These are phyloP conservation scores for Meganola albula DNA, from an alignment of 2,888 invertebrate genomes.

Conservation along the genomic window DNA sequence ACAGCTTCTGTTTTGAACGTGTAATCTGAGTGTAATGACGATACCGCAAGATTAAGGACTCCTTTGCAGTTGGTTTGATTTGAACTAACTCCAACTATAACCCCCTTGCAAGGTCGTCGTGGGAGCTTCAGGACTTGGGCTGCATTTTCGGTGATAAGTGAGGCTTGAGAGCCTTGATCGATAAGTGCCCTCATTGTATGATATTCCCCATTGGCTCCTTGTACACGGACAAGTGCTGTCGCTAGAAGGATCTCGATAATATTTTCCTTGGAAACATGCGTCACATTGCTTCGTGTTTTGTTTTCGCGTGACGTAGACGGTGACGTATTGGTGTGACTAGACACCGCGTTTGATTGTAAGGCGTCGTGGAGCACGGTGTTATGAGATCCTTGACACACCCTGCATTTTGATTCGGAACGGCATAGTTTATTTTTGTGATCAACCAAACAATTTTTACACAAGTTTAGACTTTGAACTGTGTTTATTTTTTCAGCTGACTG, in stretches of 20 bases:
- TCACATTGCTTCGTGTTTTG: too few species aligned
- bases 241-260: conserved; percentile 1
- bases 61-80: conserved; percentile 8
- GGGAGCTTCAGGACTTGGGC: conserved; percentile 9
- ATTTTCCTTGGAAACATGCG: too few species aligned
- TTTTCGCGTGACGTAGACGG: too few species aligned
- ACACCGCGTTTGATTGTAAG: neutral
- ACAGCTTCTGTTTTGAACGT: conserved; percentile 7
- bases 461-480: conserved; percentile 1
- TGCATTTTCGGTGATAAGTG: conserved; percentile 10
- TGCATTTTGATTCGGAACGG: conserved; percentile 5
- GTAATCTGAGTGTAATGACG: conserved; percentile 7
- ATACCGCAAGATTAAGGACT: conserved; percentile 3
- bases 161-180: conserved; percentile 15
- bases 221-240: conserved; percentile 1
- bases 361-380: neutral
- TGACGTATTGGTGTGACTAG: neutral
- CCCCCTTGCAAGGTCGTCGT: conserved; percentile 4
- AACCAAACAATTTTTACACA: conserved; percentile 6
- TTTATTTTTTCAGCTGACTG: conserved; percentile 1
- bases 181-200: conserved; percentile 7
- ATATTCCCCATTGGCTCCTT: conserved; percentile 7
- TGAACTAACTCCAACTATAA: conserved; percentile 5
- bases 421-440: conserved; percentile 5
- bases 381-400: conserved; percentile 6